Evolutionary conservation across 2,113 vertebrate species (phyloP).

Genomic region (Symphodus melops): DNA sequence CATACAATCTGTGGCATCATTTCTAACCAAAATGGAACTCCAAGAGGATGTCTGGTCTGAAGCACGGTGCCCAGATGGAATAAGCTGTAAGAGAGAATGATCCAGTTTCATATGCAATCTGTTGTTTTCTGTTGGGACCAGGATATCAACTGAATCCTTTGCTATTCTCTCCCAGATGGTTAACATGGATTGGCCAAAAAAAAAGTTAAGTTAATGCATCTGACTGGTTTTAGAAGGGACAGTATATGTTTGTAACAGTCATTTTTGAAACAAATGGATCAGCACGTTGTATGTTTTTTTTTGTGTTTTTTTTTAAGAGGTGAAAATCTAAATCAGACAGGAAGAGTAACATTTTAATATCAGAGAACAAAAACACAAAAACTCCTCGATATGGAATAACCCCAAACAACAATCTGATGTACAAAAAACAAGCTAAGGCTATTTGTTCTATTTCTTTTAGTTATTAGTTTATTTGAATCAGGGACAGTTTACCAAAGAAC

Average conservation of each 20-base stretch:
- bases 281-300: too few relatives aligned
- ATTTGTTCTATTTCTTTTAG: too few relatives aligned
- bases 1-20: neutral
- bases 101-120: slow-evolving; percentile 65
- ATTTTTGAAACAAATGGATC: slow-evolving; percentile 18
- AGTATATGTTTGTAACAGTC: neutral
- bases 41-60: slow-evolving; percentile 40
- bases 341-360: neutral
- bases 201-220: slow-evolving; percentile 28
- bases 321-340: neutral
- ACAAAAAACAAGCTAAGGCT: too few relatives aligned
- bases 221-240: slow-evolving; percentile 3
- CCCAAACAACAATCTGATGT: too few relatives aligned
- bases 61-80: slow-evolving; percentile 65
- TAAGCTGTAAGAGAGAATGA: slow-evolving; percentile 30
- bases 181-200: slow-evolving; percentile 28
- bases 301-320: slow-evolving; percentile 1
- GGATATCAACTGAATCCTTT: slow-evolving; percentile 37
- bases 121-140: slow-evolving; percentile 51
- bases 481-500: too few relatives aligned
- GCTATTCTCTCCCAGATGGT: slow-evolving; percentile 54
- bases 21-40: slow-evolving; percentile 41
- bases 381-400: too few relatives aligned
- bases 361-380: too few relatives aligned
- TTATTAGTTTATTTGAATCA: too few relatives aligned